phyloP scores from a whole-genome alignment of 92 coral and sea anemone genomes.

The Palythoa grandiflora region DNA sequence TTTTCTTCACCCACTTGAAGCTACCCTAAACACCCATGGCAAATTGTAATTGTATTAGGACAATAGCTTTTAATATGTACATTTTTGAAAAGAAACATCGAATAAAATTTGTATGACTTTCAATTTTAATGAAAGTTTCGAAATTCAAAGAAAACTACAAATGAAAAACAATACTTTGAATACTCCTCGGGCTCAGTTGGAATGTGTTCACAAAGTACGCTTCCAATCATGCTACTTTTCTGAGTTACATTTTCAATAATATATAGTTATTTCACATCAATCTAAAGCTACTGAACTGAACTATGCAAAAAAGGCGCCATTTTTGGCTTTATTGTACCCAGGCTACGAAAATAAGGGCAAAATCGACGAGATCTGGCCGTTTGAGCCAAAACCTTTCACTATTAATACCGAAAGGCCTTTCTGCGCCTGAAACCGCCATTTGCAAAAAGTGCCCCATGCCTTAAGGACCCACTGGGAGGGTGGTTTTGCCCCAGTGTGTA shows the following conservation, averaged over 20 bases:
- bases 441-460: not conserved
- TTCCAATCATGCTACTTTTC: not conserved
- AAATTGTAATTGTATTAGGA: slow-evolving; percentile 13
- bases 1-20: slow-evolving; percentile 36
- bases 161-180: not conserved
- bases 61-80: not conserved
- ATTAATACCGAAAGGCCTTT: not conserved
- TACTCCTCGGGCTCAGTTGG: not conserved
- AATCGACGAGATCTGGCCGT: not conserved
- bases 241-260: not conserved
- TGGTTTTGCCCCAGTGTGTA: not conserved
- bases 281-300: not conserved
- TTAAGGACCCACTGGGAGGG: not conserved
- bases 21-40: slow-evolving; percentile 50
- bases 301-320: no score
- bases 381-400: not conserved
- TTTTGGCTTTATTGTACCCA: not conserved
- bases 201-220: not conserved
- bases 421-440: not conserved
- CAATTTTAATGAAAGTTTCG: slow-evolving; percentile 30
- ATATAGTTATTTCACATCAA: not conserved
- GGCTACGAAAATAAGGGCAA: not conserved
- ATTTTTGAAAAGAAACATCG: slow-evolving; percentile 11
- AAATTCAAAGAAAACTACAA: not conserved
- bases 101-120: slow-evolving; percentile 53